phyloP scores from a whole-genome alignment of 2,797 vertebrate species.

The Falco biarmicus region DNA sequence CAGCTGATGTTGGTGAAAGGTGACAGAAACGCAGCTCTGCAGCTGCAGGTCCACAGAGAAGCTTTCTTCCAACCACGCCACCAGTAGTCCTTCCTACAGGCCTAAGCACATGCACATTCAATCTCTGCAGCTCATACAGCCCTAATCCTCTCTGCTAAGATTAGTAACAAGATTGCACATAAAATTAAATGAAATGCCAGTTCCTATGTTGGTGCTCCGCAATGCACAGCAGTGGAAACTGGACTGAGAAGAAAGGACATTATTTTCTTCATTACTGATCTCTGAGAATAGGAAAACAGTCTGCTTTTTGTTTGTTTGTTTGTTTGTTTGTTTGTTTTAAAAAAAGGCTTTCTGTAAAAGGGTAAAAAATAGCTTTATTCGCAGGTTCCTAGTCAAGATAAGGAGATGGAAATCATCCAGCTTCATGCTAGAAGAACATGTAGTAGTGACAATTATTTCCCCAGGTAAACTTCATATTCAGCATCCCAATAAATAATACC shows the following conservation, averaged over 20 bases:
- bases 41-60: background rate
- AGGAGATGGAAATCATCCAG: background rate
- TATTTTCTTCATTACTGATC: background rate
- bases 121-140: background rate
- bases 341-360: background rate
- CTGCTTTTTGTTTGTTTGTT: too few species aligned
- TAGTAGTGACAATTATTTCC: background rate
- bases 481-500: background rate
- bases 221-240: background rate
- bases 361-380: background rate
- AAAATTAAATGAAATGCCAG: slow-evolving; percentile 22
- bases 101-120: background rate
- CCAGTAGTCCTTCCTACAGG: background rate
- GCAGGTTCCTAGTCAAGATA: background rate
- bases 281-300: background rate
- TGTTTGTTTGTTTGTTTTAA: too few species aligned
- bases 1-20: fast-evolving
- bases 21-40: background rate
- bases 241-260: background rate
- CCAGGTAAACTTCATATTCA: background rate
- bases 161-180: background rate
- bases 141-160: background rate
- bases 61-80: background rate
- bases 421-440: background rate
- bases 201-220: background rate